These are phyloP conservation scores for Drosophila obscura DNA, from an alignment of 1,140 invertebrate species.

Conservation along the genomic window DNA sequence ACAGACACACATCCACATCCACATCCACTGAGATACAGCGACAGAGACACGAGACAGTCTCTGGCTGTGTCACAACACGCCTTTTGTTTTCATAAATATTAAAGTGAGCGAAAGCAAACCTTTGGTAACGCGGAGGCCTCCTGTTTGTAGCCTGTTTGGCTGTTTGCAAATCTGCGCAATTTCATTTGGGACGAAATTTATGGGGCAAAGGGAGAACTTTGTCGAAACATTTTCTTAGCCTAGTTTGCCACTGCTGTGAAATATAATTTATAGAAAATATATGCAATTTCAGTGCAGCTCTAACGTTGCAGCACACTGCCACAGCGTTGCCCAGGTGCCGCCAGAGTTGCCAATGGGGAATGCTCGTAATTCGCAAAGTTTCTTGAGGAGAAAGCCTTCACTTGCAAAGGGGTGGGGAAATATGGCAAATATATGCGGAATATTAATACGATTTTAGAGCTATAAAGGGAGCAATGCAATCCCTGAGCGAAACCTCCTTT, in stretches of 20 bases:
- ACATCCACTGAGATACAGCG: background rate
- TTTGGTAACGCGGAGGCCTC: conserved; percentile 25
- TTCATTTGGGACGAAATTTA: conserved; percentile 65
- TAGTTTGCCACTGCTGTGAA: conserved; percentile 37
- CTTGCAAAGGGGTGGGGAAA: background rate
- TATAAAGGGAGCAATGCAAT: background rate
- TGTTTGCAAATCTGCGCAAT: conserved; percentile 55
- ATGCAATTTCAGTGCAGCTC: conserved; percentile 41
- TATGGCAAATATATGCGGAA: conserved; percentile 47
- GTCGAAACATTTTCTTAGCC: conserved; percentile 57
- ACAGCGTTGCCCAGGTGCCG: background rate
- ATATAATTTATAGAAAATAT: conserved; percentile 71
- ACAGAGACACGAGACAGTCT: conserved; percentile 12
- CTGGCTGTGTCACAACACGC: conserved; percentile 46
- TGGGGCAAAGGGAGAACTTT: conserved; percentile 51
- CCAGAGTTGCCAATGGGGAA: conserved; percentile 25
- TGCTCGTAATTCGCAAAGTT: conserved; percentile 58
- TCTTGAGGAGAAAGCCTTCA: conserved; percentile 14
- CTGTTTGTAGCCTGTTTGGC: conserved; percentile 21
- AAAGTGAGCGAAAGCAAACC: conserved; percentile 61
- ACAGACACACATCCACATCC: conserved; percentile 34
- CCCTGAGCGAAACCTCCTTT: background rate
- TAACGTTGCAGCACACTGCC: conserved; percentile 22
- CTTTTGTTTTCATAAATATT: conserved; percentile 79
- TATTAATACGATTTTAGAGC: conserved; percentile 39